Evolutionary conservation across 2,113 vertebrate genomes (phyloP).

Genomic region (Phaethon lepturus): DNA sequence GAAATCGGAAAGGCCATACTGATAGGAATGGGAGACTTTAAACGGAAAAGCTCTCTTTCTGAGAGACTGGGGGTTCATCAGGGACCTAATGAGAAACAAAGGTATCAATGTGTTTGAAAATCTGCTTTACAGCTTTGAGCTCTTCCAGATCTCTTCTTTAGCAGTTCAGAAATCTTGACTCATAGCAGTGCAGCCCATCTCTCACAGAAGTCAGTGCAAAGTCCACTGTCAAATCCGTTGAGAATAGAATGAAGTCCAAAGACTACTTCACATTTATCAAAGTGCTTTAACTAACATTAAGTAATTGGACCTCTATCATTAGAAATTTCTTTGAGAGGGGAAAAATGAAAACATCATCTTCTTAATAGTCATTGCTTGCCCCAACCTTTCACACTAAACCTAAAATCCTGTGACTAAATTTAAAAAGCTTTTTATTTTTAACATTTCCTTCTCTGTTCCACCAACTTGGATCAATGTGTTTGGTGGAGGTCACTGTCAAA

Average conservation of each 20-base stretch:
- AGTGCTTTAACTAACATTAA: conserved; percentile 1
- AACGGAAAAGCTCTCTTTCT: background rate
- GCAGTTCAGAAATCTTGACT: background rate
- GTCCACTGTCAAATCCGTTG: background rate
- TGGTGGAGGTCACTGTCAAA: conserved; percentile 73
- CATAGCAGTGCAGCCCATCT: background rate
- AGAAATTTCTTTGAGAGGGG: conserved; percentile 5
- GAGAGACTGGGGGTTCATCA: background rate
- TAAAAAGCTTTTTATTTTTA: conserved; percentile 65
- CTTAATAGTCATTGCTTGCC: background rate
- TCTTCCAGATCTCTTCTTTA: background rate
- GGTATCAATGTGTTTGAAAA: background rate
- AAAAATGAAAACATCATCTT: conserved; percentile 9
- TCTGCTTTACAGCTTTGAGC: background rate
- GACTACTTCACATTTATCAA: background rate
- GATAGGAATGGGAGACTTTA: background rate
- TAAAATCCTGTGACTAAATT: conserved; percentile 11
- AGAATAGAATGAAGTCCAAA: background rate
- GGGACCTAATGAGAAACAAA: background rate
- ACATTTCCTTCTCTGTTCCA: conserved; percentile 61
- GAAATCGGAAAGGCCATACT: background rate
- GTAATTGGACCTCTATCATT: background rate
- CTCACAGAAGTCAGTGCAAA: background rate
- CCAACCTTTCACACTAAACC: conserved; percentile 12
- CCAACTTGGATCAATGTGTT: conserved; percentile 55